Evolutionary conservation across 1,140 invertebrate species (phyloP), one percentile per base, ranked within the genome.

Genomic region (Magallana angulata): DNA sequence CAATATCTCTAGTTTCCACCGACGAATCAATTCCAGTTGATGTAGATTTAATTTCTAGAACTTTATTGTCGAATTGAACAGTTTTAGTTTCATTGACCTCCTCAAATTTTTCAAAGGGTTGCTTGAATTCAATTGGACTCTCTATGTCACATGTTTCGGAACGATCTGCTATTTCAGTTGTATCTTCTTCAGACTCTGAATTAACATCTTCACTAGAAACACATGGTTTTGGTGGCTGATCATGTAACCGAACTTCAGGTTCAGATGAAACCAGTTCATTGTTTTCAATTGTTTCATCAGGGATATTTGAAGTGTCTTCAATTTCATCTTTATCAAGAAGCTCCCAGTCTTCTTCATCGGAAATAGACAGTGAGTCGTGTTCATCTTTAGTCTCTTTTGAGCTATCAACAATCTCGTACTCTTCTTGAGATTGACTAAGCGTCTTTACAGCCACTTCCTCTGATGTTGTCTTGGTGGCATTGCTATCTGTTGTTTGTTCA

Each of bases 271-370:
- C 57, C 24, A 30, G 6, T 36, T 36, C 68, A 76, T 18, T 30
- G 14, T 57, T 56, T 58, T 80, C 85, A n/a, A 59, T 58, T 0
- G 68, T 12, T 57, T 86, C 56, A 18, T 86, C 85, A 14, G 48
- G 16, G 71, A 58, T 71, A n/a, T 80, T 6, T 60, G 9, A 68
- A 16, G n/a, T 48, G 84, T 92, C 89, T 64, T 85, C 89, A 18
- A 90, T 81, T 86, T 93, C 91, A 36, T 90, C 86, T 57, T 90
- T 90, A 58, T 92, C 90, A 12, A 93, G 90, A 30, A 91, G 87
- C 87, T 95, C 92, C 91, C 94, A 93, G 80, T 91, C 91, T 48
- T 94, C 94, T 18, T 90, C 88, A 18, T 82, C 18, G 11, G 81
- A 14, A 11, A 12, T 11, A 11, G 68, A 76, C 14, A 4, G 24